Conservation (phyloP, 2,888 invertebrate species). For the Drosophila anceps region DNA sequence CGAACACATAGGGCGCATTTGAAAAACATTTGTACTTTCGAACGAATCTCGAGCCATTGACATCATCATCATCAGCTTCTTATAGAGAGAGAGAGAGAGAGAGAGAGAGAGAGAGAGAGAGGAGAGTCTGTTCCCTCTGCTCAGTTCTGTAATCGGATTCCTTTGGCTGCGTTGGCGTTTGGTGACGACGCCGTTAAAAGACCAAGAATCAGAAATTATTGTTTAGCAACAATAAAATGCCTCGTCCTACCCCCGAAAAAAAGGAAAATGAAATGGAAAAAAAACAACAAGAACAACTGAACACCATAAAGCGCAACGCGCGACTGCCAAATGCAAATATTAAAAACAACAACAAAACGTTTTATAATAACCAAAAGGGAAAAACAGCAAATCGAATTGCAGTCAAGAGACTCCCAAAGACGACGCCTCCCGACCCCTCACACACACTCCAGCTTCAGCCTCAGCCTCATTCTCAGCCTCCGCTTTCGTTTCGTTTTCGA, state of each 20-base stretch:
- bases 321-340: slow-evolving; percentile 80
- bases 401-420: slow-evolving; percentile 55
- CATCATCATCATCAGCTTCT: slow-evolving; percentile 57
- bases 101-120: not conserved
- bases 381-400: slow-evolving; percentile 80
- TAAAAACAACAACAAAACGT: slow-evolving; percentile 63
- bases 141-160: slow-evolving; percentile 62
- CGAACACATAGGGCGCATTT: slow-evolving; percentile 52
- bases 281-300: slow-evolving; percentile 1
- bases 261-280: not conserved
- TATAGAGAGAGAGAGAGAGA: slow-evolving; percentile 3
- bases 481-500: slow-evolving; percentile 6
- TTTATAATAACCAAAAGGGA: slow-evolving; percentile 77
- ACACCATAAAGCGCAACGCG: slow-evolving; percentile 72
- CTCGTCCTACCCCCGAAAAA: slow-evolving; percentile 62
- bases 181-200: slow-evolving; percentile 60
- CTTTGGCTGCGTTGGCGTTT: slow-evolving; percentile 56
- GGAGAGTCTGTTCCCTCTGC: slow-evolving; percentile 17
- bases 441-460: not conserved
- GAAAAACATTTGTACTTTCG: slow-evolving; percentile 66
- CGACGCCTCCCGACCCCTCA: not conserved
- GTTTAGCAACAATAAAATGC: slow-evolving; percentile 76
- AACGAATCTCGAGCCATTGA: slow-evolving; percentile 50
- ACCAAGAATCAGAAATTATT: slow-evolving; percentile 77
- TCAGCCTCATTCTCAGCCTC: not conserved